Evolutionary conservation across 2,113 vertebrate species (phyloP).

Genomic region (Rhodinocichla rosea): DNA sequence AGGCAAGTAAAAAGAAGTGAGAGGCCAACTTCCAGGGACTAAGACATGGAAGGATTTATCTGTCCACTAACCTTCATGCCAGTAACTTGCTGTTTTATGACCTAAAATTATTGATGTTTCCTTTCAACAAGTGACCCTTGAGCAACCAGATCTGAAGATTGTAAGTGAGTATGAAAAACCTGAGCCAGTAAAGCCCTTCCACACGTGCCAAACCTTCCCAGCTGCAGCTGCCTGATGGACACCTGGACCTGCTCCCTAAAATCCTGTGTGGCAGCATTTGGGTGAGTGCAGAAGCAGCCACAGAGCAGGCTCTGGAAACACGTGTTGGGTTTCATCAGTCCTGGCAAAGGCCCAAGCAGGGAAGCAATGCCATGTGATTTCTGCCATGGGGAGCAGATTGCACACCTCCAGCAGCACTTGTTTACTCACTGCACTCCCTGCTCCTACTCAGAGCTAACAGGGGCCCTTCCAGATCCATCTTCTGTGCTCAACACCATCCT

Average conservation of each 20-base stretch:
- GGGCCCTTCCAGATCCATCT: neutral
- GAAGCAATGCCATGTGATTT: neutral
- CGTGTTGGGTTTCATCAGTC: neutral
- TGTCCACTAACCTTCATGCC: neutral
- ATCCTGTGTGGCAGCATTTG: neutral
- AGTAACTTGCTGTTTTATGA: neutral
- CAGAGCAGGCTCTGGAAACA: neutral
- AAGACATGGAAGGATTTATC: neutral
- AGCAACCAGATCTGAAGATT: neutral
- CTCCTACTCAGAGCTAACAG: neutral
- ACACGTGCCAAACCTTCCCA: neutral
- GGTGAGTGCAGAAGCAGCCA: neutral
- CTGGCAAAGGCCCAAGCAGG: neutral
- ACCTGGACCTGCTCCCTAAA: neutral
- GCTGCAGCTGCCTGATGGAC: neutral
- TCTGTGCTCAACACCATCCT: neutral
- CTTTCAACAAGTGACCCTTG: neutral
- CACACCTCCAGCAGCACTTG: neutral
- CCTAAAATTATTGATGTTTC: neutral
- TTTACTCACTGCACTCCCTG: neutral
- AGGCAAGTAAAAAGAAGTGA: neutral
- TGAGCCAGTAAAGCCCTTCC: neutral
- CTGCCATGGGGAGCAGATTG: neutral
- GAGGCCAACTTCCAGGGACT: neutral
- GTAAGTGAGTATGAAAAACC: fast-evolving